Percentiles rank a stretch among this genome's conserved stretches.
These are phyloP conservation scores for Diadema setosum DNA, from an alignment of 35 echinoderm and acorn worm species.

Conservation along the genomic window DNA sequence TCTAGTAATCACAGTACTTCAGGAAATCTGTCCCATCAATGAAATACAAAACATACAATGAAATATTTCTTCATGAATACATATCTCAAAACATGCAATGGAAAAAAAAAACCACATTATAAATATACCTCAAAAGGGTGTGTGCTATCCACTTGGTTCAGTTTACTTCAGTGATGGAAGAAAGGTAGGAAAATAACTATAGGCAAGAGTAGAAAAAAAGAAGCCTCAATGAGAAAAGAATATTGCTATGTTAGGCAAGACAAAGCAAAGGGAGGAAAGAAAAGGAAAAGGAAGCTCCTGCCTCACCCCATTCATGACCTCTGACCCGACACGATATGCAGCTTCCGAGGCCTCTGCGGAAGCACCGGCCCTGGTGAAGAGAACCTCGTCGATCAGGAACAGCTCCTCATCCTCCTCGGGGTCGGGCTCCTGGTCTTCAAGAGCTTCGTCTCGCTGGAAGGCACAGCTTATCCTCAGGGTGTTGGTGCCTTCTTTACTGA, in stretches of 20 bases:
- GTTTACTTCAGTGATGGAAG: no score
- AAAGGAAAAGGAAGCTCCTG: neutral
- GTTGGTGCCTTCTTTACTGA: conserved; percentile 55
- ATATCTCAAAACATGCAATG: no score
- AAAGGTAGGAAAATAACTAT: neutral
- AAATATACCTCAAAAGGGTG: no score
- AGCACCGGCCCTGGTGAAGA: conserved; percentile 34
- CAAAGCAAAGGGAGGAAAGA: no score
- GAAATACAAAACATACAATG: no score
- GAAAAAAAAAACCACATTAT: no score
- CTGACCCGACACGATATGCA: conserved; percentile 87
- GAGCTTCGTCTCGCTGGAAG: conserved; percentile 47
- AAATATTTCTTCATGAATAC: no score
- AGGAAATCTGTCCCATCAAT: no score
- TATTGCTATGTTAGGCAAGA: neutral
- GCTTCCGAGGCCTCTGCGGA: neutral
- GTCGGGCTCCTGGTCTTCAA: conserved; percentile 29
- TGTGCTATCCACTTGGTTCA: no score
- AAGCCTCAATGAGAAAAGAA: neutral
- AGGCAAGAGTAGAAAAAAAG: neutral
- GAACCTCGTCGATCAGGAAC: conserved; percentile 94
- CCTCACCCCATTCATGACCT: conserved; percentile 97
- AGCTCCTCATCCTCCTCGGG: conserved; percentile 26
- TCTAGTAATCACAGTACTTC: no score
- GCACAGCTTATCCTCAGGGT: conserved; percentile 73